Base-by-base conservation (phyloP, 2,888 invertebrate species). In the Sussaba pulchella region DNA sequence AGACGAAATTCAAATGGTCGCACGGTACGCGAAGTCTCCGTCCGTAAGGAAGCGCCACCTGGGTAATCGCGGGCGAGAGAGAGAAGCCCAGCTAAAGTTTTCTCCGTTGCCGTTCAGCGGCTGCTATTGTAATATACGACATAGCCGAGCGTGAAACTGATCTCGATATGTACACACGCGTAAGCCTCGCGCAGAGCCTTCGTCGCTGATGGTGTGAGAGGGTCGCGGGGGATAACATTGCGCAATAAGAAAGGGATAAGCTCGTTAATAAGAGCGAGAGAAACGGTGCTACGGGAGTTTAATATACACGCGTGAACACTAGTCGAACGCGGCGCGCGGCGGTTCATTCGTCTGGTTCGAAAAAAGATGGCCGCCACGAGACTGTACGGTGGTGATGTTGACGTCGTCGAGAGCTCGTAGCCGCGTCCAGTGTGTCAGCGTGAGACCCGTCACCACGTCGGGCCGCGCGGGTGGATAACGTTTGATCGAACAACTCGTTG, bases 301-400 rank as follows among this genome's bases (percentile, higher is more conserved):
- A n/a, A n/a, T n/a, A n/a, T 67, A 71, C 71, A 71, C 66, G 75
- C 50, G 75, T 69, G n/a, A 63, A 71, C 54, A 66, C n/a, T 54
- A 45, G 77, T 72, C 77, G 64, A 70, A 70, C 61, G 78, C 75
- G 82, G 82, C 82, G 83, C 4, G 31, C n/a, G n/a, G n/a, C n/a
- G n/a, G 81, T 83, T 71, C 75, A 71, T 73, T 82, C 81, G 84
- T 82, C 59, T 78, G 76, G 74, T 76, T 81, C 83, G 77, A 85
- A 87, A 87, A 90, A 92, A 92, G 89, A 92, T 92, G 92, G 92
- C 92, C 89, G 92, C 91, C 89, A 87, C 88, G 88, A 90, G 87
- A 91, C 90, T 89, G 90, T 91, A 91, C 91, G 82, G 88, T 89
- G 89, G 89, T 90, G 89, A 88, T 91, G 91, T 91, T 90, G 91